Evolutionary conservation across 2,797 vertebrate genomes (phyloP), one percentile per base, ranked within the genome.

Genomic region (Crax fasciolata): DNA sequence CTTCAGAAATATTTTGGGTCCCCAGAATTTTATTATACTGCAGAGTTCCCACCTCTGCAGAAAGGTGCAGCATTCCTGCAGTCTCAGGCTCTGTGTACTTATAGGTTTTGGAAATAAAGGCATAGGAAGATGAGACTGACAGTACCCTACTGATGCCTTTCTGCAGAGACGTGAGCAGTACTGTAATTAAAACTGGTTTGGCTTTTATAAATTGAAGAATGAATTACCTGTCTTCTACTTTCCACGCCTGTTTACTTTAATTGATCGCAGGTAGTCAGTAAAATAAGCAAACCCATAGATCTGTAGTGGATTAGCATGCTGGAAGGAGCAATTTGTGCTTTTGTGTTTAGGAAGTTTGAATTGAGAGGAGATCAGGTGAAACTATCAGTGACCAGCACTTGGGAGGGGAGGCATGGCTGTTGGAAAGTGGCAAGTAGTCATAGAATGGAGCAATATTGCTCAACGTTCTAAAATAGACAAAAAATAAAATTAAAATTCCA

Each of bases 1-100:
- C 9, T 57, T 28, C 32, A 52, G 63, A 48, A 57, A 8, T 66
- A 18, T 24, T 24, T 88, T 75, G 27, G 21, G 13, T 43, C 32
- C 25, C 9, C 38, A 38, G 25, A 57, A 48, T 9, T 55, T 35
- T 30, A 46, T 49, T 74, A 25, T 23, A 14, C 38, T 9, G 6
- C 10, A 15, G 16, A 3, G 20, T 52, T 51, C 25, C 28, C 32
- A 12, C 1, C 0, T 13, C 30, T 38, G 32, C 55, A 21, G 62
- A 44, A 43, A 24, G 46, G 20, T 55, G 18, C 27, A 4, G 18
- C 8, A 1, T 10, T 61, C 2, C 48, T 27, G 0, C 10, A 4
- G 9, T 44, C 5, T 12, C 19, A 35, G 32, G 11, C 5, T 39
- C 27, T 48, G 8, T 18, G 10, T 27, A 20, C 57, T n/a, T 18